phyloP scores from a whole-genome alignment of 2,113 vertebrate species.

The Rhombomys opimus region DNA sequence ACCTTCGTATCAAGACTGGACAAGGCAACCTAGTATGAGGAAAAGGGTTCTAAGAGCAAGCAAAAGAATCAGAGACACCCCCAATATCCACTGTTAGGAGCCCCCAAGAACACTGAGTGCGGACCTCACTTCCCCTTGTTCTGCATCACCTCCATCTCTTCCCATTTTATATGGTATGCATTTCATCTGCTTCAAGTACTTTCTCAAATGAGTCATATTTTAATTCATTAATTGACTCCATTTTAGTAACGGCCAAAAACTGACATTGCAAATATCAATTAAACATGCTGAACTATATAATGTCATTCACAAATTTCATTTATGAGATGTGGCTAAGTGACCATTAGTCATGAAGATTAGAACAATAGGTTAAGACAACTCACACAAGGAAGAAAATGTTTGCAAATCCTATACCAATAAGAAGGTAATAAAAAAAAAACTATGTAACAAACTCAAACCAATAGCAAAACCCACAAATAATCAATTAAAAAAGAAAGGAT shows the following conservation, averaged over 20 bases:
- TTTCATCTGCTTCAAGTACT: neutral
- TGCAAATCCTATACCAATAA: neutral
- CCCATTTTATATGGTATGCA: neutral
- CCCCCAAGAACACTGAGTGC: neutral
- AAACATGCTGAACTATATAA: neutral
- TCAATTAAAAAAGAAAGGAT: neutral
- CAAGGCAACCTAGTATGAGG: neutral
- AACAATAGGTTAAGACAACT: neutral
- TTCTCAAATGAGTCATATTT: constrained; percentile 44
- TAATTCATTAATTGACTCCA: constrained; percentile 52
- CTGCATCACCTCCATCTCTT: neutral
- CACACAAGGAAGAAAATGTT: neutral
- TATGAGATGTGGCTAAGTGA: constrained; percentile 15
- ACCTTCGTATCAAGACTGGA: no score
- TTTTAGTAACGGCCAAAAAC: constrained; percentile 24
- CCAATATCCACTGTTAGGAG: neutral
- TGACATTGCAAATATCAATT: neutral
- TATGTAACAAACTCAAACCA: neutral
- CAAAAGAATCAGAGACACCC: neutral
- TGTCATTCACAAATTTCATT: neutral
- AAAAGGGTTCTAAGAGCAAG: neutral
- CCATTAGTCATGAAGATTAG: neutral
- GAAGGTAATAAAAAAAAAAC: neutral
- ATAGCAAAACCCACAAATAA: neutral
- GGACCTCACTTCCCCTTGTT: neutral